Base-by-base conservation (phyloP, 2,888 invertebrate species). In the Microctonus hyperodae region DNA sequence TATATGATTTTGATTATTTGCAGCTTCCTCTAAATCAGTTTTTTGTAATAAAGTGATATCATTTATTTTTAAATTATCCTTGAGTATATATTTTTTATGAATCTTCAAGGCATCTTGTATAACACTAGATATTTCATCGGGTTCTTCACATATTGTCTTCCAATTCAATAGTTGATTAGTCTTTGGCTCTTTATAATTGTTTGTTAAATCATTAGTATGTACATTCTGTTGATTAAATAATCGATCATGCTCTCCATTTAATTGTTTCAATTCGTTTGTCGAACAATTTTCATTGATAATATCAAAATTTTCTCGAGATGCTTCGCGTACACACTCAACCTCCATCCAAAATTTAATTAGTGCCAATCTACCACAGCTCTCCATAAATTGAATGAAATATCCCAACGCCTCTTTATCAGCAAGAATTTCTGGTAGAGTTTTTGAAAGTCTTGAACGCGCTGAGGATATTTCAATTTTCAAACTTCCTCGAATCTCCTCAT, bases 321-420 rank as follows among this genome's bases (percentile, higher is more conserved):
- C 75, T 53, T 76, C 75, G 48, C 79, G 77, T 11, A 92, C 90
- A 74, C 89, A 88, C 78, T 93, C 91, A 53, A 92, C 88, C 77
- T 93, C 93, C 72, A 93, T 81, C 89, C 91, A 93, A 82, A 93
- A 92, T 81, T 90, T 90, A 1, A 94, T 87, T 35, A 91, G 85
- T 22, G 88, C 84, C 64, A 90, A 84, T 64, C 89, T 88, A 66
- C 90, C 90, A 72, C 89, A 88, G n/a, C 90, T 87, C 78, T 95
- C 94, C 89, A 97, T 89, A 83, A 90, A 97, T 78, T 95, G 93
- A 64, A 94, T 88, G 81, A 96, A 94, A 84, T 94, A 93, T 56
- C 91, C 90, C 28, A 96, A 86, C 65, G 93, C 93, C 80, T 90
- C 90, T 80, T 92, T 92, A 83, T 95, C 94, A 28, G 87, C 85